Evolutionary conservation across 2,113 vertebrate genomes (phyloP).

Genomic region (Abramis brama): DNA sequence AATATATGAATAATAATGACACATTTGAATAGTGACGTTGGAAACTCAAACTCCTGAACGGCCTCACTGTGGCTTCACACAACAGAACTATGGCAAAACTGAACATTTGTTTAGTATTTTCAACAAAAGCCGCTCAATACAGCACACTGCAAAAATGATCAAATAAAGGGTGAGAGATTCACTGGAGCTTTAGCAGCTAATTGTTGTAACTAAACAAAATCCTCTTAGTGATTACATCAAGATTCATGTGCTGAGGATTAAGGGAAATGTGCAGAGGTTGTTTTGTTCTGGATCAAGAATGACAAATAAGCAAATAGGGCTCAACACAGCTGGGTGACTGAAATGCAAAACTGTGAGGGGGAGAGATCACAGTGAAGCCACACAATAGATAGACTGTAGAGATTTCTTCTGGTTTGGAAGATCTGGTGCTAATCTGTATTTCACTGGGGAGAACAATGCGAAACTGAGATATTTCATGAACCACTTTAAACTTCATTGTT

Average conservation of each 20-base stretch:
- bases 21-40: constrained; percentile 22
- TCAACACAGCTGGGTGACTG: constrained; percentile 13
- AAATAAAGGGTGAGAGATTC: constrained; percentile 32
- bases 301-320: constrained; percentile 29
- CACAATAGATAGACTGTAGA: constrained; percentile 43
- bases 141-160: background rate
- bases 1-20: constrained; percentile 30
- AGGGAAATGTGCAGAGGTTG: constrained; percentile 36
- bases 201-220: constrained; percentile 51
- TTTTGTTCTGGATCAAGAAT: constrained; percentile 49
- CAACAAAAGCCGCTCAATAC: constrained; percentile 6
- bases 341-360: constrained; percentile 49
- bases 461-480: constrained; percentile 46
- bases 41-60: background rate
- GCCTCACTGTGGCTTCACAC: background rate
- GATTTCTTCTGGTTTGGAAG: constrained; percentile 48
- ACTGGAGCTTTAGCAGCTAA: constrained; percentile 41
- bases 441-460: constrained; percentile 38
- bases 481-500: constrained; percentile 51
- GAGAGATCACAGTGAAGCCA: constrained; percentile 19
- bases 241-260: constrained; percentile 50
- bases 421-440: constrained; percentile 32
- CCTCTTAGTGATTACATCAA: constrained; percentile 46
- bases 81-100: background rate
- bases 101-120: background rate